phyloP scores from a whole-genome alignment of 2,888 invertebrate species.

The Xestia ashworthii region DNA sequence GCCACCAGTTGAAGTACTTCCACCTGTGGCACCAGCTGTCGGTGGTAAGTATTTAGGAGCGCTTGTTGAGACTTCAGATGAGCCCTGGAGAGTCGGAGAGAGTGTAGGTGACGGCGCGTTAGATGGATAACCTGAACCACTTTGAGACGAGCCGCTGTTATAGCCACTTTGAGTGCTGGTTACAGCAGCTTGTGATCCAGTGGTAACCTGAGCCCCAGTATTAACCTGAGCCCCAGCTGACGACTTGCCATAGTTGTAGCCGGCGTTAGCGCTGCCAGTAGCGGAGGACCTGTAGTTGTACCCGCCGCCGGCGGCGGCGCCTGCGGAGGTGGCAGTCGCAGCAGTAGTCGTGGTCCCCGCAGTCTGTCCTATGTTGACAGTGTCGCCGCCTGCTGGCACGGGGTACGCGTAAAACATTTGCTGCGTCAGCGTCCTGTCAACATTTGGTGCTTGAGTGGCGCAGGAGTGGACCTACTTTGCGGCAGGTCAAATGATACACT shows the following conservation, averaged over 20 bases:
- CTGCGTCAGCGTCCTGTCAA: conserved; percentile 83
- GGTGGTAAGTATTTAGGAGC: conserved; percentile 85
- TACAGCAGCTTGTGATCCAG: conserved; percentile 44
- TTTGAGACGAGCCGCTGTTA: conserved; percentile 43
- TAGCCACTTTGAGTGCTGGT: conserved; percentile 26
- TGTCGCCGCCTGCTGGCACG: conserved; percentile 74
- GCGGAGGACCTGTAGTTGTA: conserved; percentile 61
- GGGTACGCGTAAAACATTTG: conserved; percentile 88
- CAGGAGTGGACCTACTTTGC: conserved; percentile 70
- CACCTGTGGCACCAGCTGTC: conserved; percentile 43
- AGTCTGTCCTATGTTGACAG: conserved; percentile 75
- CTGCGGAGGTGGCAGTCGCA: conserved; percentile 24
- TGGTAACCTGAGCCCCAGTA: conserved; percentile 42
- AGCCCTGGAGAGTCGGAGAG: conserved; percentile 53
- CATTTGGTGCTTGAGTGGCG: conserved; percentile 81
- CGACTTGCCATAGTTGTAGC: conserved; percentile 73
- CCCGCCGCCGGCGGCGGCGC: conserved; percentile 39
- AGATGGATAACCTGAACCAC: conserved; percentile 68
- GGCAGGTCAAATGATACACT: conserved; percentile 85
- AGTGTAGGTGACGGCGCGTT: conserved; percentile 61
- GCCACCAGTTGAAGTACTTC: conserved; percentile 39
- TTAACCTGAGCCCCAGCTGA: conserved; percentile 49
- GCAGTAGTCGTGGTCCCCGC: conserved; percentile 62
- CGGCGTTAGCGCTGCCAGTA: conserved; percentile 44
- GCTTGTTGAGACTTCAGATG: conserved; percentile 76